phyloP scores from a whole-genome alignment of 2,113 vertebrate species.

The Coptodon bakossiorum region DNA sequence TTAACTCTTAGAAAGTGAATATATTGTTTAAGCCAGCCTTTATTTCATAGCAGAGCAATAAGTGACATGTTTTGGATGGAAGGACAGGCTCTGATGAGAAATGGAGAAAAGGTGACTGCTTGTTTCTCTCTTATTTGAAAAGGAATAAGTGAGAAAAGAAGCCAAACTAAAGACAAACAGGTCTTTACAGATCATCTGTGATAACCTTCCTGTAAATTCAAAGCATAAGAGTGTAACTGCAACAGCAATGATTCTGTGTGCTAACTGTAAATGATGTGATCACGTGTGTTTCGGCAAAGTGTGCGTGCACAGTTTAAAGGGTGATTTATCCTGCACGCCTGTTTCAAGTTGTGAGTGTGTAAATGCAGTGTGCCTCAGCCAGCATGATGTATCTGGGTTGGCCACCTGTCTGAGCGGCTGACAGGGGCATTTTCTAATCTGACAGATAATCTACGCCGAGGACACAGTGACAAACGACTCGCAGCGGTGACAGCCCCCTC shows the following conservation, averaged over 20 bases:
- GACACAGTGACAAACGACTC: constrained; percentile 64
- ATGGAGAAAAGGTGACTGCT: not conserved
- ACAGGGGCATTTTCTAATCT: constrained; percentile 69
- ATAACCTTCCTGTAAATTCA: not conserved
- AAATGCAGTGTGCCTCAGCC: not conserved
- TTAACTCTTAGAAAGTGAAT: not conserved
- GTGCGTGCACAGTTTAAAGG: not conserved
- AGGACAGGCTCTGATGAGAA: not conserved
- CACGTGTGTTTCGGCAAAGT: not conserved
- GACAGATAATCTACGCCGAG: constrained; percentile 70
- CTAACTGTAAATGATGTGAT: not conserved
- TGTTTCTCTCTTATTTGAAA: not conserved
- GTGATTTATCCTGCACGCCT: not conserved
- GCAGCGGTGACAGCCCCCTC: not conserved
- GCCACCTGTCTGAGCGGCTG: constrained; percentile 53
- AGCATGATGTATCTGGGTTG: constrained; percentile 51
- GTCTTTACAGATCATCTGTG: not conserved
- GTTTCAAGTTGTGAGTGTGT: not conserved
- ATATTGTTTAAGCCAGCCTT: not conserved
- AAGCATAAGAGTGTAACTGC: not conserved
- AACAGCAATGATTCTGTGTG: not conserved
- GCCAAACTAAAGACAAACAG: not conserved
- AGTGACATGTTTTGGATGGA: not conserved
- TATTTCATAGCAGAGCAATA: not conserved
- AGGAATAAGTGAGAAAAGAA: not conserved